Evolutionary conservation across 2,888 invertebrate genomes (phyloP).

Genomic region (Lasioglossum oenotherae): DNA sequence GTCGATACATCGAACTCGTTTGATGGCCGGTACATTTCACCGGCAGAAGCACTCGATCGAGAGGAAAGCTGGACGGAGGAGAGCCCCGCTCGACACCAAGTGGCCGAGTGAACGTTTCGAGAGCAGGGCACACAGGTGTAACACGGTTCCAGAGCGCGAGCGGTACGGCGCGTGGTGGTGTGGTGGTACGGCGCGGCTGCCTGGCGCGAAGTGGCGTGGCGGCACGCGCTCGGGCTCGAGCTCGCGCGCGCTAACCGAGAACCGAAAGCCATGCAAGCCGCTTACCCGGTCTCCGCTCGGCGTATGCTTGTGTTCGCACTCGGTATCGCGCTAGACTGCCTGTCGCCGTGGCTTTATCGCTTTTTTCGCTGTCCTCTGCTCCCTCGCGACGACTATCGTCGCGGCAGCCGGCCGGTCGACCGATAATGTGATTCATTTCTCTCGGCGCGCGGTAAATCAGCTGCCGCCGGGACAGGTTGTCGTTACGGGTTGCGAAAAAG

Average conservation of each 20-base stretch:
- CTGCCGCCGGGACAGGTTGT: slow-evolving; percentile 35
- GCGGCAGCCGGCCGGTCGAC: slow-evolving; percentile 54
- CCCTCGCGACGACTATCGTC: slow-evolving; percentile 64
- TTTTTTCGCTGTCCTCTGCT: slow-evolving; percentile 63
- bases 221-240: background rate
- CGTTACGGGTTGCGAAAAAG: slow-evolving; percentile 18
- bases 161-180: background rate
- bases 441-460: slow-evolving; percentile 60
- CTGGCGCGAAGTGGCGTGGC: background rate
- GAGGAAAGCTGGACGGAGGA: slow-evolving; percentile 17
- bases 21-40: slow-evolving; percentile 31
- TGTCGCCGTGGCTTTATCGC: slow-evolving; percentile 80
- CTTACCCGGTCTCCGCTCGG: slow-evolving; percentile 15
- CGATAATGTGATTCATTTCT: slow-evolving; percentile 78
- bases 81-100: slow-evolving; percentile 18
- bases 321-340: slow-evolving; percentile 79
- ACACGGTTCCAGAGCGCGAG: slow-evolving; percentile 3
- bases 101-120: slow-evolving; percentile 35
- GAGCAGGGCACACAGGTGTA: slow-evolving; percentile 48
- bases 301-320: slow-evolving; percentile 34
- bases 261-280: background rate
- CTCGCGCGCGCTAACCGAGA: slow-evolving; percentile 11
- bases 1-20: slow-evolving; percentile 3
- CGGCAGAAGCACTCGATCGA: slow-evolving; percentile 21
- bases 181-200: background rate